Conservation (phyloP, 37 sponge, comb jelly and placozoan genomes). For the Bolinopsis microptera region DNA sequence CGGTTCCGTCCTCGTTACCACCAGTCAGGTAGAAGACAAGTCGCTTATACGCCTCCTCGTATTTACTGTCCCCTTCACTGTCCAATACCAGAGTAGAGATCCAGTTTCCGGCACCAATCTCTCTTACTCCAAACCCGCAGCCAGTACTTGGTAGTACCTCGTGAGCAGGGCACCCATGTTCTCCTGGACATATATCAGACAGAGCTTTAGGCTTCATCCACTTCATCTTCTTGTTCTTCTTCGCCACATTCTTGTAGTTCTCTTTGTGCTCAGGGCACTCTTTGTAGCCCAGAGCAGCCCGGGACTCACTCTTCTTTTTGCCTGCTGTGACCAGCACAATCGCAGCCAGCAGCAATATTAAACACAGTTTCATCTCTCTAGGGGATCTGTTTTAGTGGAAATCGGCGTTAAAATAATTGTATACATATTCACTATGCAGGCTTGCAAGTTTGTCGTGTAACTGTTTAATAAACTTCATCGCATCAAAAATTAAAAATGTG, state of each 20-base stretch:
- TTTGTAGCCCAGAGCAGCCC: background rate
- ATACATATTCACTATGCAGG: too few relatives aligned
- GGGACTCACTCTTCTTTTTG: background rate
- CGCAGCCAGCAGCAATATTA: background rate
- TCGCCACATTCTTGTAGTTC: background rate
- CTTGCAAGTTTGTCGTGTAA: too few relatives aligned
- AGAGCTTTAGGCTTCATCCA: background rate
- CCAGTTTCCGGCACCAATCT: background rate
- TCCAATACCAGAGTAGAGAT: background rate
- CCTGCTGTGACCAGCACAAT: background rate
- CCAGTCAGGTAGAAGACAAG: background rate
- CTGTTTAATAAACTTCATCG: too few relatives aligned
- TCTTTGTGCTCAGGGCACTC: background rate
- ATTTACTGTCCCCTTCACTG: background rate
- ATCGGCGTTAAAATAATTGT: too few relatives aligned
- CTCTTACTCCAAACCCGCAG: background rate
- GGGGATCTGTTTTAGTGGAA: too few relatives aligned
- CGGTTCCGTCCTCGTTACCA: background rate
- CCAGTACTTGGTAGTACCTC: background rate
- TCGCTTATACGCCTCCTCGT: background rate
- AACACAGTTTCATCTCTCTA: too few relatives aligned
- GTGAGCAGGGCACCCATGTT: background rate
- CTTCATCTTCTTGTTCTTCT: background rate
- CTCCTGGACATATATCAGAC: background rate
- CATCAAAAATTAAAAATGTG: too few relatives aligned